Base-by-base conservation (phyloP, 2,113 vertebrate genomes). In the Aythya baeri region DNA sequence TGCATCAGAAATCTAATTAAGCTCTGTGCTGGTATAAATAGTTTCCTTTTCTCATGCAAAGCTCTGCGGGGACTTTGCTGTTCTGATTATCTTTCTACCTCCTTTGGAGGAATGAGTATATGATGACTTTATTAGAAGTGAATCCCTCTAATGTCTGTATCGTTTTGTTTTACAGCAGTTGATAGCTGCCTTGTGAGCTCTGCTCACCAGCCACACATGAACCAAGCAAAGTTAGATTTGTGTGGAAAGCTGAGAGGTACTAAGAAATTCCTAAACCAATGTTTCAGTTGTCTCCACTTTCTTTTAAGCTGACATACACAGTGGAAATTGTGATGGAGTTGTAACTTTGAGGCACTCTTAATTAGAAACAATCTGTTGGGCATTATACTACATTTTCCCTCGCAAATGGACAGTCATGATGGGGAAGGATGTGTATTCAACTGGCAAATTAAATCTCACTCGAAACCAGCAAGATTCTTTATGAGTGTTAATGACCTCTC, bases 1-100 rank as follows among this genome's bases (percentile, higher is more conserved):
- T 96, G 74, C 95, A 94, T 96, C 94, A 96, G 89, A 94, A 96
- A 94, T 89, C 89, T 93, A 94, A 96, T 94, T 97, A 96, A 93
- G 80, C 73, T 96, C 88, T 82, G 41, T 75, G 70, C 0, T 43
- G 87, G 76, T 97, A 96, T 96, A 97, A 94, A 94, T 93, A 96
- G 94, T 92, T 89, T 89, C 87, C 96, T 91, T 92, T 93, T 95
- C 91, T 94, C 90, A 95, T 97, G 96, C 94, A 97, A 96, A 97
- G 97, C 94, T 97, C 95, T 97, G 93, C 93, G 41, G 94, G 95
- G 87, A 95, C 87, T 95, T 96, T 89, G 91, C 92, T 92, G 85
- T 93, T 97, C 93, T 97, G 92, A 96, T 96, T 95, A 93, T 95
- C 88, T 94, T 93, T 97, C 73, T 96, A 13, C 80, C 93, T 96